A percentile compares a stretch with the other conserved stretches of the same genome.
These are phyloP conservation scores for Atherinosoma microstoma DNA, from an alignment of 2,797 vertebrate genomes.

Conservation along the genomic window DNA sequence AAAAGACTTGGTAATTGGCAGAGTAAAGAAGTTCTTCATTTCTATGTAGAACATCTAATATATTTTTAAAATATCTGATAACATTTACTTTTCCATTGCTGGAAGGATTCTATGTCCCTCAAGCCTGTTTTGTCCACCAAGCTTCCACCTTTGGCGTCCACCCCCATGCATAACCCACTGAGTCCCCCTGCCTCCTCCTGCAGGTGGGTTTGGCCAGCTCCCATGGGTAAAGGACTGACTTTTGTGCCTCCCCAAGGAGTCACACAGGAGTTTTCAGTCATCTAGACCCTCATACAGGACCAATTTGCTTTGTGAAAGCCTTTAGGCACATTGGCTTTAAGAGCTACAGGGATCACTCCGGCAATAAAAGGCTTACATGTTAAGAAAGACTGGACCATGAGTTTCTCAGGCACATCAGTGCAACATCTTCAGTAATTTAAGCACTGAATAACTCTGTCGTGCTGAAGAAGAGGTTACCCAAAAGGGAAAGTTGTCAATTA, in stretches of 20 bases:
- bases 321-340: background rate
- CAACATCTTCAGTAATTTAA: conserved; percentile 1
- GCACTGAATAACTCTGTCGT: conserved; percentile 3
- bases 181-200: background rate
- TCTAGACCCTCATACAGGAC: background rate
- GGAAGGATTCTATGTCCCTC: background rate
- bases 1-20: background rate
- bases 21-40: background rate
- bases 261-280: background rate
- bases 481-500: conserved; percentile 9
- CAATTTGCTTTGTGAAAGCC: conserved; percentile 5
- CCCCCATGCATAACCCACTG: background rate
- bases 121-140: background rate
- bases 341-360: background rate
- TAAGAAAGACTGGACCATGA: background rate
- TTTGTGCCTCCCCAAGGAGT: background rate
- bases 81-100: background rate
- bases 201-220: background rate
- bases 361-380: background rate
- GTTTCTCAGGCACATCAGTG: conserved; percentile 7
- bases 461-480: background rate
- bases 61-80: too few relatives aligned
- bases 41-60: too few relatives aligned
- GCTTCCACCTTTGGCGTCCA: background rate
- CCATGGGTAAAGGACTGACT: background rate